A percentile compares a stretch with the other conserved stretches of the same genome.
These are phyloP conservation scores for Chironomus striatipennis DNA, from an alignment of 1,140 invertebrate species.

Conservation along the genomic window DNA sequence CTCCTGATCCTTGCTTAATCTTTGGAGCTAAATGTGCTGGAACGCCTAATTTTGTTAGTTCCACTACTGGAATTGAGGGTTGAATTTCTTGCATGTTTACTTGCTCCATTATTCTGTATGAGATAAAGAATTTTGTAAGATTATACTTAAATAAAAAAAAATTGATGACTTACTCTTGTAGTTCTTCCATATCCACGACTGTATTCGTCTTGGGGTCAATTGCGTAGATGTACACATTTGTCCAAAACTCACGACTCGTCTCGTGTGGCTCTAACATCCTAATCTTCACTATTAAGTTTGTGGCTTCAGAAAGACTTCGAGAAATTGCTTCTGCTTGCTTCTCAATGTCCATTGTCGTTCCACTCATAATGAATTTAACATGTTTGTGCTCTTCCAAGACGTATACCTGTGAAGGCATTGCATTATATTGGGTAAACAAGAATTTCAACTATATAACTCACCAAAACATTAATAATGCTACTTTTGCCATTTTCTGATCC, in stretches of 20 bases:
- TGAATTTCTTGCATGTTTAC: conserved; percentile 27
- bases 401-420: conserved; percentile 51
- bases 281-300: conserved; percentile 66
- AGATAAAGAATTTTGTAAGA: conserved; percentile 17
- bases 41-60: conserved; percentile 44
- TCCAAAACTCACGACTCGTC: conserved; percentile 55
- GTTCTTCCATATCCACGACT: conserved; percentile 67
- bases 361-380: conserved; percentile 65
- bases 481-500: conserved; percentile 70
- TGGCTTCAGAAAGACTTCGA: conserved; percentile 57
- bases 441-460: conserved; percentile 41
- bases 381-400: conserved; percentile 71
- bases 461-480: conserved; percentile 73
- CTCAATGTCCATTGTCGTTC: conserved; percentile 65
- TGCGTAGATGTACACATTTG: conserved; percentile 75
- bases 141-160: neutral
- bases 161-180: conserved; percentile 54
- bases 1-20: conserved; percentile 35
- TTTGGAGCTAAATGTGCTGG: conserved; percentile 29
- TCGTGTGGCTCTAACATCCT: conserved; percentile 66
- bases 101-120: conserved; percentile 19
- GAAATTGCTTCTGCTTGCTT: conserved; percentile 60
- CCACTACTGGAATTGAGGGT: conserved; percentile 49
- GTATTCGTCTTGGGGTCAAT: conserved; percentile 70
- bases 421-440: neutral